These are phyloP conservation scores for Pangasius macronema DNA, from an alignment of 2,797 vertebrate genomes.

Conservation along the genomic window DNA sequence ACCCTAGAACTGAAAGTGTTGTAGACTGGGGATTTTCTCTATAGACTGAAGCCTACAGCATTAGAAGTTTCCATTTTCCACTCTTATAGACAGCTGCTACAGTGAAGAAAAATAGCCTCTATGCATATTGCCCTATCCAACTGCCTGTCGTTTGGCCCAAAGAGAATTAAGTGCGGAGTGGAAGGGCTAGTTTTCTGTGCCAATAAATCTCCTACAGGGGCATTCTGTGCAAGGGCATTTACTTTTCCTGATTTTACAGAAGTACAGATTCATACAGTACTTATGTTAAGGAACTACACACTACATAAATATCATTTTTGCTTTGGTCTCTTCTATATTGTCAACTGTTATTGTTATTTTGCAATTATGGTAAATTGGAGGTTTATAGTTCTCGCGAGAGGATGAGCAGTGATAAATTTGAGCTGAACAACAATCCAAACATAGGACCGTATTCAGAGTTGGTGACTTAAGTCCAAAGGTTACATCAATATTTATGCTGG, in stretches of 20 bases:
- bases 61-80: constrained; percentile 25
- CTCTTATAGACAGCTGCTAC: constrained; percentile 15
- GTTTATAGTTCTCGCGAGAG: background rate
- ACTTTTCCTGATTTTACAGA: background rate
- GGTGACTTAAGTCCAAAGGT: background rate
- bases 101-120: constrained; percentile 22
- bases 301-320: background rate
- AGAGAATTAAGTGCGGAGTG: constrained; percentile 16
- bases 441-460: background rate
- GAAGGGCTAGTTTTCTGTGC: background rate
- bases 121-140: constrained; percentile 1
- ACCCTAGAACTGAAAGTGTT: constrained; percentile 23
- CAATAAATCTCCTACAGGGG: background rate
- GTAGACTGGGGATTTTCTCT: constrained; percentile 20
- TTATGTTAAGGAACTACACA: background rate
- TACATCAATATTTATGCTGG: background rate
- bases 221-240: background rate
- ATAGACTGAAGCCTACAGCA: background rate
- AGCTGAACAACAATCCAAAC: background rate
- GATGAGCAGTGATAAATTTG: background rate
- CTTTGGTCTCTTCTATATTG: background rate
- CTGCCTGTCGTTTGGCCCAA: constrained; percentile 12
- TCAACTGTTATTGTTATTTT: background rate
- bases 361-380: background rate
- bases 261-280: background rate